Evolutionary conservation across 2,797 vertebrate genomes (phyloP).

Genomic region (Kryptopterus vitreolus): DNA sequence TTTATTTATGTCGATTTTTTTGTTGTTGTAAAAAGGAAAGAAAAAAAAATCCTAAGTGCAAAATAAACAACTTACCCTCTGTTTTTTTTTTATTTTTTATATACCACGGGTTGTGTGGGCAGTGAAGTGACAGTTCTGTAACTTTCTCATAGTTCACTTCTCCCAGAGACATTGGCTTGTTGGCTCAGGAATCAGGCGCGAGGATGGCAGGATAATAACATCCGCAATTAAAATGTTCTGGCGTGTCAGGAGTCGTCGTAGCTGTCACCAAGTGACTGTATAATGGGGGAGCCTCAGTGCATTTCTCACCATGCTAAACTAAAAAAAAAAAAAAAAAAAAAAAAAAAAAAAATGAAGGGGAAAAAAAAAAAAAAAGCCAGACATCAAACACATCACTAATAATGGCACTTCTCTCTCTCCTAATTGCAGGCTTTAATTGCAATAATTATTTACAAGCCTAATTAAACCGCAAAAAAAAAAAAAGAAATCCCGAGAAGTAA

Average conservation of each 20-base stretch:
- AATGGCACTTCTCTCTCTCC: slow-evolving; percentile 70
- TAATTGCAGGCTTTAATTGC: slow-evolving; percentile 85
- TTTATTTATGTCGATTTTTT: background rate
- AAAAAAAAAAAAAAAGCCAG: slow-evolving; percentile 55
- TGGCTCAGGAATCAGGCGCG: slow-evolving; percentile 44
- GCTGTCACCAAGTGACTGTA: slow-evolving; percentile 54
- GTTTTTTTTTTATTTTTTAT: too few relatives aligned
- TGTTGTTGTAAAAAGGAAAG: background rate
- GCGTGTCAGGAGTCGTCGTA: slow-evolving; percentile 57
- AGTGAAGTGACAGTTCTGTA: slow-evolving; percentile 24
- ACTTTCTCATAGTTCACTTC: slow-evolving; percentile 48
- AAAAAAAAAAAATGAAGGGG: slow-evolving; percentile 37
- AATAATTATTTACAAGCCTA: slow-evolving; percentile 86
- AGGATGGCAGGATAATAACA: slow-evolving; percentile 54
- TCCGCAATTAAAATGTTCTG: slow-evolving; percentile 60
- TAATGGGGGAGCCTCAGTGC: slow-evolving; percentile 60
- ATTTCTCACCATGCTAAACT: slow-evolving; percentile 67
- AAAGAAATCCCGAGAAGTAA: slow-evolving; percentile 67
- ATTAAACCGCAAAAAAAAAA: slow-evolving; percentile 78
- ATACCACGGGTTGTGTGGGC: slow-evolving; percentile 32
- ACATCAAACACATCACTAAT: slow-evolving; percentile 77
- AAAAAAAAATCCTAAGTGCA: background rate
- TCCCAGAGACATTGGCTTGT: slow-evolving; percentile 33
- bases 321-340: slow-evolving; percentile 35
- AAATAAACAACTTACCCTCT: slow-evolving; percentile 39